Percentiles rank a stretch among this genome's conserved stretches.
These are phyloP conservation scores for Oscheius sp. DNA, from an alignment of 2,888 invertebrate genomes.

Conservation along the genomic window DNA sequence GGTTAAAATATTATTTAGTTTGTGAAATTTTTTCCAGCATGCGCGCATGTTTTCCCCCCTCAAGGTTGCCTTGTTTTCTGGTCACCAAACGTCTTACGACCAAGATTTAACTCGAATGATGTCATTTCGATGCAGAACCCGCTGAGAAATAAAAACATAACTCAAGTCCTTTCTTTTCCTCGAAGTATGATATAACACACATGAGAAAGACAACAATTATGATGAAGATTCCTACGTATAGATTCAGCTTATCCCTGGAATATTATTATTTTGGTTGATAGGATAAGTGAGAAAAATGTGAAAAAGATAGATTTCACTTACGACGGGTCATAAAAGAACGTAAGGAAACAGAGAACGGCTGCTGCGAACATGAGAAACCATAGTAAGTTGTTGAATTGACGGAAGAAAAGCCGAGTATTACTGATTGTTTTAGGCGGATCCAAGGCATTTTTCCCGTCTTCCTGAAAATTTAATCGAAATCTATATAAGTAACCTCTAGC, in stretches of 20 bases:
- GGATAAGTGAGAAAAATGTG: background rate
- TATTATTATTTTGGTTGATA: no score
- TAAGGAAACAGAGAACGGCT: slow-evolving; percentile 51
- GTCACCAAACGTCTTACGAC: no score
- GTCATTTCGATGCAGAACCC: no score
- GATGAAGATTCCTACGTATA: slow-evolving; percentile 61
- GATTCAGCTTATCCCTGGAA: slow-evolving; percentile 41
- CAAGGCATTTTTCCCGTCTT: slow-evolving; percentile 57
- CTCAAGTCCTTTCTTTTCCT: slow-evolving; percentile 58
- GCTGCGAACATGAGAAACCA: slow-evolving; percentile 64
- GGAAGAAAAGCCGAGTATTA: slow-evolving; percentile 56
- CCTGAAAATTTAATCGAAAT: slow-evolving; percentile 18
- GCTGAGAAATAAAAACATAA: no score
- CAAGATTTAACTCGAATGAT: slow-evolving; percentile 3
- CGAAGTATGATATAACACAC: slow-evolving; percentile 58
- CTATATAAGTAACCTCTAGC: slow-evolving; percentile 15
- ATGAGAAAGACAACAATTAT: slow-evolving; percentile 59
- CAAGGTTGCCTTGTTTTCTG: no score
- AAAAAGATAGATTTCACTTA: background rate
- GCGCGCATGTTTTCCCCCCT: no score
- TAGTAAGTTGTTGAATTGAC: slow-evolving; percentile 64
- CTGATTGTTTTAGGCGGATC: slow-evolving; percentile 54
- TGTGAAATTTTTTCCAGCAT: no score
- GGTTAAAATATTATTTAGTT: background rate
- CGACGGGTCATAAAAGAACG: slow-evolving; percentile 49